phyloP scores from a whole-genome alignment of 1,140 invertebrate species.

The Drosophila simulans region DNA sequence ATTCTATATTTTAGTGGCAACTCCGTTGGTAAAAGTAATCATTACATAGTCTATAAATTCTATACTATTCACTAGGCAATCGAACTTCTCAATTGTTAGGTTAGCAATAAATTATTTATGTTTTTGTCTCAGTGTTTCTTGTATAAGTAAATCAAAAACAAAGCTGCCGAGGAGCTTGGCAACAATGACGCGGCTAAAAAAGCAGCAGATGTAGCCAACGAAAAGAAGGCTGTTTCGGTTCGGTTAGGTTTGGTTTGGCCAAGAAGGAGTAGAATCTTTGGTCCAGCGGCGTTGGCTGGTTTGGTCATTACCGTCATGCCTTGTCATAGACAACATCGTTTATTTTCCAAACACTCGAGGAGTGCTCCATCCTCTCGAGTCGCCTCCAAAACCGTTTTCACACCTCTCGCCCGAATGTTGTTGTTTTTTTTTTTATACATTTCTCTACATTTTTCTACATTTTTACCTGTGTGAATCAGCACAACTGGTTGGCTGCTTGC shows the following conservation, averaged over 20 bases:
- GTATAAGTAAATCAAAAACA: slow-evolving; percentile 36
- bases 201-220: slow-evolving; percentile 35
- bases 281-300: slow-evolving; percentile 7
- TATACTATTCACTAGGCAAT: too few species aligned
- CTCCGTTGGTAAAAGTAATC: too few species aligned
- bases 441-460: not conserved
- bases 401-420: slow-evolving; percentile 45
- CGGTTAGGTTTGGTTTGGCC: slow-evolving; percentile 11
- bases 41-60: too few species aligned
- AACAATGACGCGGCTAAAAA: slow-evolving; percentile 75
- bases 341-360: slow-evolving; percentile 65
- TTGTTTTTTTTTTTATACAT: too few species aligned
- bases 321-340: slow-evolving; percentile 83
- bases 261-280: slow-evolving; percentile 19
- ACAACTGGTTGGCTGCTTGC: slow-evolving; percentile 58
- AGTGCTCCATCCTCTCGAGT: slow-evolving; percentile 12
- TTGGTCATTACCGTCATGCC: slow-evolving; percentile 80
- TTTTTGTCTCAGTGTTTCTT: slow-evolving; percentile 16
- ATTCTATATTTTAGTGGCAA: too few species aligned
- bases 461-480: slow-evolving; percentile 42
- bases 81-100: not conserved
- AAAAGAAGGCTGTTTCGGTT: not conserved
- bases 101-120: not conserved
- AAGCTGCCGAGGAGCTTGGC: slow-evolving; percentile 41
- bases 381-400: slow-evolving; percentile 59